Evolutionary conservation across 2,888 invertebrate genomes (phyloP), one percentile per base, ranked within the genome.

Genomic region (Ophioninae sp.): DNA sequence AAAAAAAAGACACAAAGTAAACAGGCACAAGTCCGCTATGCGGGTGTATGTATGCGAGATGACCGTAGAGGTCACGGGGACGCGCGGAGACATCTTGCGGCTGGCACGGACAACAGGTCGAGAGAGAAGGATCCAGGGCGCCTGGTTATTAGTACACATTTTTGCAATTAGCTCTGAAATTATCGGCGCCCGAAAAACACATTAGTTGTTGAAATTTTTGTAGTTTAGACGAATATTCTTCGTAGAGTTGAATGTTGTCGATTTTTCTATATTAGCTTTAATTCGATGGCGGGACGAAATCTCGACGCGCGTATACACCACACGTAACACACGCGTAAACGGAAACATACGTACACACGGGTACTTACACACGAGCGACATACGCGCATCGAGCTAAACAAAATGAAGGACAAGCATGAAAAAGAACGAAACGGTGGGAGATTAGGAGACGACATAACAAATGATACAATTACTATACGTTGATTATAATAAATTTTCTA

Each of bases 81-180:
- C 22, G 39, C 65, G 30, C 64, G 30, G 59, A 76, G 20, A 75
- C 76, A 71, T 58, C 65, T 65, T 39, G 74, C 77, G 71, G 73
- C 78, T 71, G 78, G 67, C 80, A 73, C 17, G 6, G 6, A 51
- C 41, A 5, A 51, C 51, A 80, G 72, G 85, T 76, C 79, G 82
- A 82, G 82, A 72, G 30, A 30, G 30, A 30, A 30, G 17, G 13
- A 51, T 80, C 64, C 90, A 91, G 90, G 91, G 91, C 91, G 91
- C 91, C 91, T 91, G 91, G 90, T 84, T 90, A 90, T 92, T 91
- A 91, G 91, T 91, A 92, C 91, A 92, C 91, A 91, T 88, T 91
- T 76, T 80, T 81, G 30, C 51, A 81, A 84, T 84, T 81, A 83
- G 78, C 78, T 81, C 80, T 69, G 68, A 82, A 75, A 61, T 78